These are phyloP conservation scores for Harpagifer antarcticus DNA, from an alignment of 2,797 vertebrate genomes.

Conservation along the genomic window DNA sequence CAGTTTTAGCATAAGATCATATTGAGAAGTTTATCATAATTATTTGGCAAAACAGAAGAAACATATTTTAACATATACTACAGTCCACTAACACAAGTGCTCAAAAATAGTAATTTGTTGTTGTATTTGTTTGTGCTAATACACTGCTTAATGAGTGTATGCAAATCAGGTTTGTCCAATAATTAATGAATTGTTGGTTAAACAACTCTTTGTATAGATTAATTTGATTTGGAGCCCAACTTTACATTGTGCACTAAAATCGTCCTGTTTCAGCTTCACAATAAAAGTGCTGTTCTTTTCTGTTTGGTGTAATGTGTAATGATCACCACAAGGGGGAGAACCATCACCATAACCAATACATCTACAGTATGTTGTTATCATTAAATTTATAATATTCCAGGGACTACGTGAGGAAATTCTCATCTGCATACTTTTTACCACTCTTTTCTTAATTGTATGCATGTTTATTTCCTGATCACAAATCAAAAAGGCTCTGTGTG, in stretches of 20 bases:
- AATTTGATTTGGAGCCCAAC: neutral
- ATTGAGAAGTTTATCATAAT: too few species aligned
- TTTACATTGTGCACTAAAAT: neutral
- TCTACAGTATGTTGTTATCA: neutral
- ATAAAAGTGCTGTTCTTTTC: too few species aligned
- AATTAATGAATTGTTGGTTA: too few species aligned
- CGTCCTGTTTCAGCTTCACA: neutral
- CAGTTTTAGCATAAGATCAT: too few species aligned
- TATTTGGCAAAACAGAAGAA: too few species aligned
- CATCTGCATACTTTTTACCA: neutral
- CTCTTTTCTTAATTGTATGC: neutral
- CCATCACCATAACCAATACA: conserved; percentile 33
- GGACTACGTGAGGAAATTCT: neutral
- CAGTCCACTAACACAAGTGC: too few species aligned
- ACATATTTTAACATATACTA: too few species aligned
- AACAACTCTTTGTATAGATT: neutral
- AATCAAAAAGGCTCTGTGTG: neutral
- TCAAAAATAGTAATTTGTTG: too few species aligned
- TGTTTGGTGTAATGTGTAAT: conserved; percentile 50
- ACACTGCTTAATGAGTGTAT: too few species aligned
- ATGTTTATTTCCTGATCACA: neutral
- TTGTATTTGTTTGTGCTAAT: too few species aligned
- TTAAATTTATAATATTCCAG: neutral
- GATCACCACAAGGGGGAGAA: conserved; percentile 62
- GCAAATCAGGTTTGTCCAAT: too few species aligned